Conservation (phyloP, 2,113 vertebrate species). For the Phaetusa simplex region DNA sequence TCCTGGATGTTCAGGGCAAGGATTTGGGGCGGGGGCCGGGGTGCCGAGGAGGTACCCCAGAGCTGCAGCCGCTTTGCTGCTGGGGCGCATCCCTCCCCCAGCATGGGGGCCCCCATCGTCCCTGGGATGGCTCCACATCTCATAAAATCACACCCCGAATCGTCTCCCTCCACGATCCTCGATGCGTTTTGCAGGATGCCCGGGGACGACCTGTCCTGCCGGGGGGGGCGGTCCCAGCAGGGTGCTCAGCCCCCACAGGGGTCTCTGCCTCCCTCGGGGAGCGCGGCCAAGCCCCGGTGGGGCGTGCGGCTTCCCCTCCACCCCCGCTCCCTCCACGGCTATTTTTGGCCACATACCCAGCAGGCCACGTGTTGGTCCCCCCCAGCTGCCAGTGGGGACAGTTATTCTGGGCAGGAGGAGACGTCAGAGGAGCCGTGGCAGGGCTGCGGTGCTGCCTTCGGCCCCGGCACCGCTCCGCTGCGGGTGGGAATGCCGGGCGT, state of each 20-base stretch:
- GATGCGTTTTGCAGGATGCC: rapidly evolving
- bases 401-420: not conserved
- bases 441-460: not conserved
- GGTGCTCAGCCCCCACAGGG: not conserved
- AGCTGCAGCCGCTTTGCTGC: not conserved
- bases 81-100: not conserved
- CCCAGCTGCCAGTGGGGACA: not conserved
- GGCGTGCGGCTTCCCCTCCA: not conserved
- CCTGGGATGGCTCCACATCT: not conserved
- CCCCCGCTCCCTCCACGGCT: not conserved
- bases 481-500: rapidly evolving
- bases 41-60: not conserved
- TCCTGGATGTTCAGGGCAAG: not conserved
- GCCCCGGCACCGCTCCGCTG: not conserved
- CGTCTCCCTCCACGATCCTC: rapidly evolving
- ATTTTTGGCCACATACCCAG: not conserved
- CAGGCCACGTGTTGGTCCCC: not conserved
- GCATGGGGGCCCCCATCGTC: rapidly evolving
- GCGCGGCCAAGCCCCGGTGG: not conserved
- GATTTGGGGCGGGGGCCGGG: not conserved
- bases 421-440: not conserved
- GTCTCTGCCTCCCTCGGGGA: not conserved
- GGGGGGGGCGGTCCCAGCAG: rapidly evolving
- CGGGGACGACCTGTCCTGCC: not conserved
- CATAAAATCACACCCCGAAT: not conserved